Evolutionary conservation across 2,113 vertebrate species (phyloP), one percentile per base, ranked within the genome.

Genomic region (Trachemys scripta): DNA sequence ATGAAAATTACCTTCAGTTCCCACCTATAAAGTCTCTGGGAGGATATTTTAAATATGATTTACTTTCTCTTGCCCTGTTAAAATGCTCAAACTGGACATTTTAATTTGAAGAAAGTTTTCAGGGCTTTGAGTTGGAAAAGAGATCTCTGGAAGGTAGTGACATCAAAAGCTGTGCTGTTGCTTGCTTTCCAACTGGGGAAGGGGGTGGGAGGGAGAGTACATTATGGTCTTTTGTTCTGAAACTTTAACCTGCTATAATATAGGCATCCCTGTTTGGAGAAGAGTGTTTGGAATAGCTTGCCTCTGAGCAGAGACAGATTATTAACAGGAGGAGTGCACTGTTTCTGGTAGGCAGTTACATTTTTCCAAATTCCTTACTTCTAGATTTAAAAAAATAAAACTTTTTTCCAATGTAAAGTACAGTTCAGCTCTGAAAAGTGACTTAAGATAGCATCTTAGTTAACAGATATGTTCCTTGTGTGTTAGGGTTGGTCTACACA

Each of bases 11-110:
- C 0, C 0, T 90, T 82, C 14, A 87, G 17, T 3, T 1, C n/a
- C 31, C n/a, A 49, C 13, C 81, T 2, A 1, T 35, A 75, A 86
- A 47, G 42, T 91, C 45, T 19, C 11, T 56, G n/a, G 57, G 27
- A 35, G 88, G 42, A 6, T 29, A 9, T 35, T n/a, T 88, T 80
- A 35, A 57, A 35, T 47, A 38, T 75, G 42, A 17, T n/a, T 2
- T 3, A 81, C 35, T 56, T 86, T 90, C 12, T 90, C 8, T 54
- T 53, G 38, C 12, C 4, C 35, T 62, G 2, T 59, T 82, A 2
- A 12, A 57, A 0, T 50, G 53, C 4, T 51, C 38, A 2, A 0
- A 1, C 53, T 81, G 19, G n/a, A 4, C 16, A 62, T 47, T 45
- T 94, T 50, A 59, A 6, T 42, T 6, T 4, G 20, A 72, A 4